These are phyloP conservation scores for Intellagama lesueurii DNA, from an alignment of 2,797 vertebrate genomes.

Conservation along the genomic window DNA sequence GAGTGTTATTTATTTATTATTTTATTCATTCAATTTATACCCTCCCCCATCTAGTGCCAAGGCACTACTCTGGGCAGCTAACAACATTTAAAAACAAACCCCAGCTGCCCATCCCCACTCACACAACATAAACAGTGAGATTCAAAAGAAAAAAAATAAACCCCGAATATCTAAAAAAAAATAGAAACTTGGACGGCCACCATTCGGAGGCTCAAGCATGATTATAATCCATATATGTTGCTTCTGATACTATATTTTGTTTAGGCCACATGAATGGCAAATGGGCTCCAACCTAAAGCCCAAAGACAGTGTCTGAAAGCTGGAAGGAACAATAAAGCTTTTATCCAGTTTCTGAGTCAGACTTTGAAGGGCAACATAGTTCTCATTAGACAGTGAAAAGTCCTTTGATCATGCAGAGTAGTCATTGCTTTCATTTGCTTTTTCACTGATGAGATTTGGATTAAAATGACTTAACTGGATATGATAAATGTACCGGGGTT, in stretches of 20 bases:
- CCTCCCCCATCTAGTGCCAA: too few species aligned
- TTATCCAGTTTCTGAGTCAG: constrained; percentile 16
- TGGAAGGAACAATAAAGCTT: constrained; percentile 20
- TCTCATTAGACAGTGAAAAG: constrained; percentile 41
- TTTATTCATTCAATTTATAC: too few species aligned
- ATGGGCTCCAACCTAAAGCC: not conserved
- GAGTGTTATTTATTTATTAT: not conserved
- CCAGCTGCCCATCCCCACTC: too few species aligned
- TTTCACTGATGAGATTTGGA: constrained; percentile 29
- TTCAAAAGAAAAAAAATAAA: too few species aligned
- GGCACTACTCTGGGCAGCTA: too few species aligned
- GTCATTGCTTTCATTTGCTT: constrained; percentile 33
- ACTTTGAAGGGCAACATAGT: constrained; percentile 20
- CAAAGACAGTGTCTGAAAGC: not conserved
- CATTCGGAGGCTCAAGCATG: not conserved
- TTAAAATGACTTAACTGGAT: constrained; percentile 45
- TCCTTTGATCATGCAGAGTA: constrained; percentile 38
- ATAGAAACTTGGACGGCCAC: too few species aligned
- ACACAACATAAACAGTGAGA: too few species aligned
- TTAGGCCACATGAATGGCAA: constrained; percentile 9
- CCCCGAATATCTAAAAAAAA: too few species aligned
- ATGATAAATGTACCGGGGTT: constrained; percentile 37
- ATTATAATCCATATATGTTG: not conserved
- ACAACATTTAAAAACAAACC: too few species aligned
- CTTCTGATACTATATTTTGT: not conserved